phyloP scores from a whole-genome alignment of 1,140 invertebrate species.

The Drosophila kurseongensis region DNA sequence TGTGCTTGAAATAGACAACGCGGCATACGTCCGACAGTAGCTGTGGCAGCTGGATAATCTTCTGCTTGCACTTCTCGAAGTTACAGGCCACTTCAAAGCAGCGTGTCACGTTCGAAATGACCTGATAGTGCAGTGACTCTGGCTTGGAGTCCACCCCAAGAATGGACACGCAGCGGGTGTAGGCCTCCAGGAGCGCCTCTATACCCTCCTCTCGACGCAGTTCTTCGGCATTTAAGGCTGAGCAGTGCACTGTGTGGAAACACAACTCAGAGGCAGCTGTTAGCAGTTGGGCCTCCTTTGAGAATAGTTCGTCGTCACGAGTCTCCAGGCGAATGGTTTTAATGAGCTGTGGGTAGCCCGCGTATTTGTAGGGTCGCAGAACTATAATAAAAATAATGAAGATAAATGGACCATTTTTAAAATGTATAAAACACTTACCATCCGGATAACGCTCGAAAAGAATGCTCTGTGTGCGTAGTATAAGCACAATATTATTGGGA shows the following conservation, averaged over 20 bases:
- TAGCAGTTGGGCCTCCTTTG: constrained; percentile 93
- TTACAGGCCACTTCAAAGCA: constrained; percentile 98
- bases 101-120: constrained; percentile 95
- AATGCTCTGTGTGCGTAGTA: constrained; percentile 98
- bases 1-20: constrained; percentile 93
- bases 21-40: constrained; percentile 95
- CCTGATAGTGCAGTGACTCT: constrained; percentile 94
- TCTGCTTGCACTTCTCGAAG: constrained; percentile 95
- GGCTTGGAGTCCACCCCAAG: constrained; percentile 91
- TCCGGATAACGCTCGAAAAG: constrained; percentile 96
- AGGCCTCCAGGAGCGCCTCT: constrained; percentile 94
- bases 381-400: constrained; percentile 86
- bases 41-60: constrained; percentile 93
- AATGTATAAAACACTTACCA: constrained; percentile 86
- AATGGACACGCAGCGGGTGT: constrained; percentile 95
- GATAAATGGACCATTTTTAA: constrained; percentile 86
- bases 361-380: constrained; percentile 98
- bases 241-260: constrained; percentile 98
- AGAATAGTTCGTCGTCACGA: constrained; percentile 96
- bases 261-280: constrained; percentile 96
- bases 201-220: constrained; percentile 96
- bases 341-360: constrained; percentile 98
- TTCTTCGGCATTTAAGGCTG: constrained; percentile 98
- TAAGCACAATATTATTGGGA: constrained; percentile 97
- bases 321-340: constrained; percentile 98